These are phyloP conservation scores for Paragorgia papillata DNA, from an alignment of 92 coral and sea anemone genomes.

Conservation along the genomic window DNA sequence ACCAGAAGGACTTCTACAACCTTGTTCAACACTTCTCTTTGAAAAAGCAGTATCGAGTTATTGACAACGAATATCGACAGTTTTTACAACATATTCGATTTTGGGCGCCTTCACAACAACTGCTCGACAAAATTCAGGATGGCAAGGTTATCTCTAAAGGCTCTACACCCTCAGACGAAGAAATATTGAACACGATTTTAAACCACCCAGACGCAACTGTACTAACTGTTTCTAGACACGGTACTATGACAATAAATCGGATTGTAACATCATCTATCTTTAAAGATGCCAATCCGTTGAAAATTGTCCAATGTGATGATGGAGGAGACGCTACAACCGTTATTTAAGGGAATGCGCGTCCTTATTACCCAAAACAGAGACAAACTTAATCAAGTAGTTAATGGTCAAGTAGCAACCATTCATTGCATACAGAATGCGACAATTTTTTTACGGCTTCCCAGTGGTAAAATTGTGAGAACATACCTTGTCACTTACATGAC, in stretches of 20 bases:
- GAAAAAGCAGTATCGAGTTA: neutral
- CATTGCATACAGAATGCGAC: neutral
- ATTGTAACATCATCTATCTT: neutral
- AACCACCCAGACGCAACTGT: slow-evolving; percentile 3
- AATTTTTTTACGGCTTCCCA: neutral
- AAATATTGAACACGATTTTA: neutral
- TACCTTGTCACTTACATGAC: neutral
- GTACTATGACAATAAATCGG: slow-evolving; percentile 5
- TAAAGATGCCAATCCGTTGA: neutral
- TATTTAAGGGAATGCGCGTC: neutral
- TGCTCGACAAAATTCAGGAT: slow-evolving; percentile 19
- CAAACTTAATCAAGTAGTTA: neutral
- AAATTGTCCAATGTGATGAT: neutral
- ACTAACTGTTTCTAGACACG: slow-evolving; percentile 14
- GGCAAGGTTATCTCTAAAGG: neutral
- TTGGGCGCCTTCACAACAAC: slow-evolving; percentile 33
- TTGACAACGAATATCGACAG: neutral
- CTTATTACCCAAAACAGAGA: slow-evolving; percentile 13
- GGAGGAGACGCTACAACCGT: neutral
- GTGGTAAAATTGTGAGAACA: neutral
- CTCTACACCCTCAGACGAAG: neutral
- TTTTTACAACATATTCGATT: slow-evolving; percentile 32
- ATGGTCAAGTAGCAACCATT: neutral
- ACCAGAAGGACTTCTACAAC: neutral
- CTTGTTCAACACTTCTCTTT: neutral